Evolutionary conservation across 2,888 invertebrate genomes (phyloP).

Genomic region (Drosophila paramelanica): DNA sequence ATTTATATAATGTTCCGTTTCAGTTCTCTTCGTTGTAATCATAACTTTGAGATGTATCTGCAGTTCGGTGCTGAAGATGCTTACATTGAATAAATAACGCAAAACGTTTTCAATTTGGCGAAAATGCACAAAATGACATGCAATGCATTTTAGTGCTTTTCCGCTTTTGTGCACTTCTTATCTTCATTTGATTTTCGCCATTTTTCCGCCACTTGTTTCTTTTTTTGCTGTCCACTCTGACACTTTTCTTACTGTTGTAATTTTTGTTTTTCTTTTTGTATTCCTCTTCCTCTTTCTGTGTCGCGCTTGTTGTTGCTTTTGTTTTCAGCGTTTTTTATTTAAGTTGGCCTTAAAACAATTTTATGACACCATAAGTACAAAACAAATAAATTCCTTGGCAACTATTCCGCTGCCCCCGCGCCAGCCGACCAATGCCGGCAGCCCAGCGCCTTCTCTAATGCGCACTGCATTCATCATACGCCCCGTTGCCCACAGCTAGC

Average conservation of each 20-base stretch:
- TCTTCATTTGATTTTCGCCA: constrained; percentile 58
- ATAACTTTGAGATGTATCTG: not conserved
- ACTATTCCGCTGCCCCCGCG: constrained; percentile 8
- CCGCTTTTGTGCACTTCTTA: constrained; percentile 45
- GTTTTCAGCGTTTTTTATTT: constrained; percentile 53
- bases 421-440: constrained; percentile 2
- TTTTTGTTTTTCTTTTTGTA: not conserved
- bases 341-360: constrained; percentile 77
- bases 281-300: too few relatives aligned
- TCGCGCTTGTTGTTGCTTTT: not conserved
- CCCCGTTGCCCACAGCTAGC: constrained; percentile 62
- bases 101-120: constrained; percentile 66
- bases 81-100: constrained; percentile 50
- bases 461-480: constrained; percentile 75
- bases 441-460: constrained; percentile 61
- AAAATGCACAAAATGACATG: constrained; percentile 59
- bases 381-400: constrained; percentile 73
- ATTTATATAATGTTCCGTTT: not conserved
- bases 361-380: constrained; percentile 78
- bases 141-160: constrained; percentile 62
- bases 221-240: constrained; percentile 39
- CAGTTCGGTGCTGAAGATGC: constrained; percentile 8
- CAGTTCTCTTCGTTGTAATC: not conserved
- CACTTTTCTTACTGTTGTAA: constrained; percentile 12
- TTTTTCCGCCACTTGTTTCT: constrained; percentile 37